Percentiles rank a stretch among this genome's conserved stretches.
Evolutionary conservation across 2,888 invertebrate genomes (phyloP).

Genomic region (Trissoscelio sp.): DNA sequence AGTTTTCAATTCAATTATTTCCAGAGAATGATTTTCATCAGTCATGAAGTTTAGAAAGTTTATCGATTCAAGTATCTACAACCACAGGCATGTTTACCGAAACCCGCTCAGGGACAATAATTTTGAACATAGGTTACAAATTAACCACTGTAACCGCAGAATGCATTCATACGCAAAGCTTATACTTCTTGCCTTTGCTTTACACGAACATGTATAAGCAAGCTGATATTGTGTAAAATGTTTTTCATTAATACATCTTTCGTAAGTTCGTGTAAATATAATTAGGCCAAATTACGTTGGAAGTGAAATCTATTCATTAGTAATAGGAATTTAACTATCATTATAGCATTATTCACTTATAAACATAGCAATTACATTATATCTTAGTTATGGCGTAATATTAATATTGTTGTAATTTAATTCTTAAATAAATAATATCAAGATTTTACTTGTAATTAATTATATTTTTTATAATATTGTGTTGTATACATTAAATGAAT

Average conservation of each 20-base stretch:
- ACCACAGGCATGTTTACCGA: no score
- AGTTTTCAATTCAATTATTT: no score
- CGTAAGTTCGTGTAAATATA: background rate
- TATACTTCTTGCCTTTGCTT: slow-evolving; percentile 43
- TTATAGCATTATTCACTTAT: background rate
- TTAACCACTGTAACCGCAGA: slow-evolving; percentile 68
- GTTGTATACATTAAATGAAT: no score
- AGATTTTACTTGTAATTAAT: no score
- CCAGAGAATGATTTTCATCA: no score
- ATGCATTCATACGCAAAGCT: slow-evolving; percentile 62
- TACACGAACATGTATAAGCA: slow-evolving; percentile 2
- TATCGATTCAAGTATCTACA: no score
- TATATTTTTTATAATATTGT: no score
- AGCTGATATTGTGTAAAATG: slow-evolving; percentile 28
- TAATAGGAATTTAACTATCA: background rate
- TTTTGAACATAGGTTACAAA: slow-evolving; percentile 71
- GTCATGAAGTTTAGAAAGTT: no score
- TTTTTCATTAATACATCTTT: slow-evolving; percentile 2
- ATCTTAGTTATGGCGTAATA: no score
- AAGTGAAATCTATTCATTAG: background rate
- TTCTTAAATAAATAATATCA: no score
- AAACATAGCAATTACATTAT: background rate
- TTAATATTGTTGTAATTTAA: no score
- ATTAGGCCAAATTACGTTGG: background rate
- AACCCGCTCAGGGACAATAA: slow-evolving; percentile 73